Conservation (phyloP, 2,797 vertebrate species). For the Anomalospiza imberbis region DNA sequence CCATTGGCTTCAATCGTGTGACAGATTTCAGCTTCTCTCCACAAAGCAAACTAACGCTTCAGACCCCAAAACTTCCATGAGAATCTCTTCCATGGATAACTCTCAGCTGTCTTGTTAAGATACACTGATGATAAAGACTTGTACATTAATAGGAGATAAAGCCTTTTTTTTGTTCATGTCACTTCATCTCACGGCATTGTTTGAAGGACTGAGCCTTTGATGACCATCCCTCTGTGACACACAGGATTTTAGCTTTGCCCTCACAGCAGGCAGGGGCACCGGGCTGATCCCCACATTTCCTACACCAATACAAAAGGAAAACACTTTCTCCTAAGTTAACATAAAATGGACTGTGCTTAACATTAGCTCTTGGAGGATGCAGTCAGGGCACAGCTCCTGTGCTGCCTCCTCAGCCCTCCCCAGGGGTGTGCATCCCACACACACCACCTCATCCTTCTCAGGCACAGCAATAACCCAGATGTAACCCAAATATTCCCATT, state of each 20-base stretch:
- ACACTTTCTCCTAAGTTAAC: not conserved
- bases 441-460: not conserved
- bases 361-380: not conserved
- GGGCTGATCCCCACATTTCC: not conserved
- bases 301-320: not conserved
- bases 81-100: not conserved
- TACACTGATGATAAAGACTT: not conserved
- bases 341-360: not conserved
- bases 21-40: not conserved
- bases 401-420: not conserved
- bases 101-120: not conserved
- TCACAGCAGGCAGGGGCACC: slow-evolving; percentile 39
- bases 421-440: not conserved
- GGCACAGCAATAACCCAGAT: not conserved
- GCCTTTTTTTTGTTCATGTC: not conserved
- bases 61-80: not conserved
- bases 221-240: not conserved
- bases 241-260: not conserved
- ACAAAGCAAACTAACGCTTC: not conserved
- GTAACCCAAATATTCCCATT: not conserved
- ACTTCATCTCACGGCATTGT: not conserved
- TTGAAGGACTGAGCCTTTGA: slow-evolving; percentile 42
- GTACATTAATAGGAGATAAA: not conserved
- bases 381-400: rapidly evolving
- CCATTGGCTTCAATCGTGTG: not conserved